phyloP scores from a whole-genome alignment of 1,140 invertebrate genomes.

The Leptinotarsa undecemlineata region DNA sequence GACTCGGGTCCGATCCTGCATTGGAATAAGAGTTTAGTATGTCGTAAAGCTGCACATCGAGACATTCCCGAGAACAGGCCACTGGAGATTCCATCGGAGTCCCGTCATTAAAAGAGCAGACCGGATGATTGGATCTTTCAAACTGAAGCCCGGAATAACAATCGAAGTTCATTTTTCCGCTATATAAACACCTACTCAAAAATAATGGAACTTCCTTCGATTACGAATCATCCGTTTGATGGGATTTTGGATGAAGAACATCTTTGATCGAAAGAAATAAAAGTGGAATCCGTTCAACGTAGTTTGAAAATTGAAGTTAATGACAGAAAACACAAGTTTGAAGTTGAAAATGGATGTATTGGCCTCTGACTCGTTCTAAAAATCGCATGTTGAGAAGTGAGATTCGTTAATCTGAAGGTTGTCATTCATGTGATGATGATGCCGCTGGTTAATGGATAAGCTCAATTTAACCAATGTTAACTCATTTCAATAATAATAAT shows the following conservation, averaged over 20 bases:
- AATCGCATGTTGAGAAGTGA: too few species aligned
- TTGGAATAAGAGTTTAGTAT: not conserved
- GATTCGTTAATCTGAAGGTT: too few species aligned
- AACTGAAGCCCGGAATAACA: constrained; percentile 42
- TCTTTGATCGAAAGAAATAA: not conserved
- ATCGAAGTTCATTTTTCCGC: constrained; percentile 45
- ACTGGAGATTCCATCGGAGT: constrained; percentile 40
- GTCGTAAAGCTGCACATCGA: constrained; percentile 39
- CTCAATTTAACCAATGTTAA: too few species aligned
- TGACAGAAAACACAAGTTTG: not conserved
- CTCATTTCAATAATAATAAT: too few species aligned
- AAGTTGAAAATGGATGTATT: too few species aligned
- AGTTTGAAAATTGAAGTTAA: not conserved
- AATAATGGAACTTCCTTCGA: constrained; percentile 39
- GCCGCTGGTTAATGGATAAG: too few species aligned
- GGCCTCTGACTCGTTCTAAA: too few species aligned
- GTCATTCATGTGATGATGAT: too few species aligned
- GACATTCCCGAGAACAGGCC: constrained; percentile 30
- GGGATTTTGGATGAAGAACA: not conserved
- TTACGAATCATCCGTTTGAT: constrained; percentile 9
- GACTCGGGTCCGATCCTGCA: not conserved
- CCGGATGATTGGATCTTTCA: constrained; percentile 43
- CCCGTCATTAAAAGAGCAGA: constrained; percentile 45
- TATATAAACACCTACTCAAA: constrained; percentile 46
- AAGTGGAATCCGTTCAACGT: not conserved